phyloP scores from a whole-genome alignment of 2,113 vertebrate genomes.

The Macaca nemestrina region DNA sequence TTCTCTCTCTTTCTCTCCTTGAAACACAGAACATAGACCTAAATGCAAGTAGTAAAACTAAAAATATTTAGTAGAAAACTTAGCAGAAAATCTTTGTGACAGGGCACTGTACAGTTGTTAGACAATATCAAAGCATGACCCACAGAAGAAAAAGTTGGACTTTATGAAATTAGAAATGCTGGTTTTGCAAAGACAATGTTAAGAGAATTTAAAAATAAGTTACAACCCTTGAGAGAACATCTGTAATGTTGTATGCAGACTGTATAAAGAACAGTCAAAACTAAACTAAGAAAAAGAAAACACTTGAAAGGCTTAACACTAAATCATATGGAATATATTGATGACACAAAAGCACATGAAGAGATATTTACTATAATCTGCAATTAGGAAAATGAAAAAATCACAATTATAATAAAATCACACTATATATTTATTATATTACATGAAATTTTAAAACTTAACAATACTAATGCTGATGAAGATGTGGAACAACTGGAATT shows the following conservation, averaged over 20 bases:
- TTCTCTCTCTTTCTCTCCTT: neutral
- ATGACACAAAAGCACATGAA: neutral
- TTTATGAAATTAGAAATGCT: neutral
- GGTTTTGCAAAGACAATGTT: neutral
- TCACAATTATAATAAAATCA: neutral
- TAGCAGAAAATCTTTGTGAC: constrained; percentile 3
- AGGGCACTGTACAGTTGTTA: neutral
- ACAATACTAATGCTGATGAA: neutral
- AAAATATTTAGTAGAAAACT: neutral
- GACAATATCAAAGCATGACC: neutral
- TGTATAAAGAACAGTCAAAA: neutral
- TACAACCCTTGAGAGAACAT: neutral
- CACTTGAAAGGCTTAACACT: neutral
- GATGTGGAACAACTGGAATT: neutral
- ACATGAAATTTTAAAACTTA: neutral
- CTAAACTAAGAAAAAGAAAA: neutral
- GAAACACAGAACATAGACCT: neutral
- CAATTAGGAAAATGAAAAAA: neutral
- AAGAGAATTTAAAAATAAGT: neutral
- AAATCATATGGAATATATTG: neutral
- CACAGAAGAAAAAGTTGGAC: neutral
- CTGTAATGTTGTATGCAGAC: neutral
- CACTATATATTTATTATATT: neutral
- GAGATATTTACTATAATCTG: neutral
- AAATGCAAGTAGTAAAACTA: neutral